Evolutionary conservation across 1,140 invertebrate genomes (phyloP).

Genomic region (Hermetia illucens): DNA sequence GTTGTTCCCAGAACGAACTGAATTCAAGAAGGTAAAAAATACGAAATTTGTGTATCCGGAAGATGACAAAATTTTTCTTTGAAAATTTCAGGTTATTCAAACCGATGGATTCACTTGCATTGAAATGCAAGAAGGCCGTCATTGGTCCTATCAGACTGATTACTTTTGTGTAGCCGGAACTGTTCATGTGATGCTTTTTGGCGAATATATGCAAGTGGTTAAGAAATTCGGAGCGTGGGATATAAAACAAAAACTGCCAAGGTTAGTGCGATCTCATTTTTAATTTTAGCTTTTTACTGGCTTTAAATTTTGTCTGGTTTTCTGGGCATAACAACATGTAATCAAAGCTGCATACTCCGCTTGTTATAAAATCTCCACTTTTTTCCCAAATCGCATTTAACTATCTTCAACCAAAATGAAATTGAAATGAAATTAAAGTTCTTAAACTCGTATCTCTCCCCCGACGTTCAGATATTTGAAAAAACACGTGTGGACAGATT

Average conservation of each 20-base stretch:
- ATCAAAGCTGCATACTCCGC: too few species aligned
- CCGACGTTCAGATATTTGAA: constrained; percentile 40
- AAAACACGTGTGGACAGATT: constrained; percentile 48
- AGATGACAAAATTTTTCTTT: neutral
- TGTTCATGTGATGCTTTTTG: constrained; percentile 75
- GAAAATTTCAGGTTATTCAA: constrained; percentile 15
- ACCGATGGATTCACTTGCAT: constrained; percentile 72
- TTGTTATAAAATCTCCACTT: too few species aligned
- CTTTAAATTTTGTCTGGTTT: neutral
- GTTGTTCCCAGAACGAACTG: constrained; percentile 60
- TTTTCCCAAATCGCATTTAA: too few species aligned
- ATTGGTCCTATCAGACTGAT: constrained; percentile 91
- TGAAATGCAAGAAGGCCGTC: constrained; percentile 73
- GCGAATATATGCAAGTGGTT: constrained; percentile 65
- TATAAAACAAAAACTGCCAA: constrained; percentile 44
- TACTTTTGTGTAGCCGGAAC: constrained; percentile 77
- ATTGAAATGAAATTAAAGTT: too few species aligned
- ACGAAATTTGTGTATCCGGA: neutral
- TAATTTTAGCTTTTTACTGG: neutral
- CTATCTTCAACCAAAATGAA: too few species aligned
- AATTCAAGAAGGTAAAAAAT: constrained; percentile 49
- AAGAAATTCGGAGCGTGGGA: constrained; percentile 24
- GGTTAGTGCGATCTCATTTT: constrained; percentile 12
- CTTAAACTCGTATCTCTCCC: too few species aligned
- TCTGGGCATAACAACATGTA: too few species aligned